Conservation (phyloP, 2,888 invertebrate genomes). For the Calliopum simillimum region DNA sequence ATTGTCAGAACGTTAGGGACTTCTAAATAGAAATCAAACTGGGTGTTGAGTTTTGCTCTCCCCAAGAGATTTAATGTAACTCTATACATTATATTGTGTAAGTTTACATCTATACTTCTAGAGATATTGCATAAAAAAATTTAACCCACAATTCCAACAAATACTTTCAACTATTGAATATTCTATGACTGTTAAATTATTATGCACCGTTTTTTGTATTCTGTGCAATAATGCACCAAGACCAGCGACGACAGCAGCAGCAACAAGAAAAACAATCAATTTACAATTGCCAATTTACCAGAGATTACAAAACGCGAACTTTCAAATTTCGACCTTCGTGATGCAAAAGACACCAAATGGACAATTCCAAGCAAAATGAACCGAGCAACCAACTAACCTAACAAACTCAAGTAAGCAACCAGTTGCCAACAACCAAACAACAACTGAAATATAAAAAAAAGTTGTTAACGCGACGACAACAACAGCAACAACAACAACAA, state of each 20-base stretch:
- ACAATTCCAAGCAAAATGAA: constrained; percentile 1
- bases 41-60: too few relatives aligned
- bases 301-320: constrained; percentile 13
- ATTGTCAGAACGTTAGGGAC: too few relatives aligned
- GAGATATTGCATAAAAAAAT: too few relatives aligned
- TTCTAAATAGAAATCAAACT: too few relatives aligned
- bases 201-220: too few relatives aligned
- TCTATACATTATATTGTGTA: too few relatives aligned
- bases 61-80: too few relatives aligned
- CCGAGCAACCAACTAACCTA: neutral
- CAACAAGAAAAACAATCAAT: constrained; percentile 5
- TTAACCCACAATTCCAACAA: too few relatives aligned
- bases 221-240: neutral
- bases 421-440: neutral
- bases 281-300: neutral
- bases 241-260: neutral
- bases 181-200: too few relatives aligned
- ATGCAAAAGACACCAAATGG: neutral
- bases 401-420: too few relatives aligned
- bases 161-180: too few relatives aligned
- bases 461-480: neutral
- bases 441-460: constrained; percentile 4
- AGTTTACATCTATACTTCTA: too few relatives aligned
- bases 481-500: constrained; percentile 1
- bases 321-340: constrained; percentile 26